Evolutionary conservation across 1,140 invertebrate species (phyloP).

Genomic region (Pentalonia nigronervosa): DNA sequence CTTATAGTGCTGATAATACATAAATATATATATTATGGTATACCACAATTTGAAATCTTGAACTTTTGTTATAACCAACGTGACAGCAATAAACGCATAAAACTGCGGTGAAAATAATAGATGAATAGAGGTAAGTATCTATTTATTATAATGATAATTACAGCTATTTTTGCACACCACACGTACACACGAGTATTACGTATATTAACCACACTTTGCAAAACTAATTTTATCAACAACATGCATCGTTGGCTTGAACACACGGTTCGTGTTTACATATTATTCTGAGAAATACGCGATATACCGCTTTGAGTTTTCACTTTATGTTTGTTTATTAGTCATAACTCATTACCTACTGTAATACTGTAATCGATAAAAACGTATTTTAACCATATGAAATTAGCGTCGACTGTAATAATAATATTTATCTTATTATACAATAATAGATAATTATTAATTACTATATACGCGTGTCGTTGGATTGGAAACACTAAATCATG

Average conservation of each 20-base stretch:
- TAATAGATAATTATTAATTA: not conserved
- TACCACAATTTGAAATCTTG: not conserved
- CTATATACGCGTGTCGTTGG: not conserved
- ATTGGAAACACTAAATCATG: not conserved
- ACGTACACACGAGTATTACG: not conserved
- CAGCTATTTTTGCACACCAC: not conserved
- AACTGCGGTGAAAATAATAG: not conserved
- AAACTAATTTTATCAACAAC: not conserved
- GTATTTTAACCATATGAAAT: not conserved
- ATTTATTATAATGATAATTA: not conserved
- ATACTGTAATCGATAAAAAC: not conserved
- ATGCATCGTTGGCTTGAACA: not conserved
- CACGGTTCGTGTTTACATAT: not conserved
- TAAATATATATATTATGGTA: not conserved
- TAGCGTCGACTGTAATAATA: not conserved
- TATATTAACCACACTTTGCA: not conserved
- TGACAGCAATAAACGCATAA: not conserved
- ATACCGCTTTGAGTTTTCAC: not conserved
- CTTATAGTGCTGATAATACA: not conserved
- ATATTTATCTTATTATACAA: not conserved
- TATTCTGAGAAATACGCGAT: not conserved
- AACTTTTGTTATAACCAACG: not conserved
- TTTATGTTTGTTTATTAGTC: not conserved
- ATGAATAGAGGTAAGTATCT: not conserved
- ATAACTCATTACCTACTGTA: not conserved